These are phyloP conservation scores for Calephelis perditalis DNA, from an alignment of 2,888 invertebrate species.

Conservation along the genomic window DNA sequence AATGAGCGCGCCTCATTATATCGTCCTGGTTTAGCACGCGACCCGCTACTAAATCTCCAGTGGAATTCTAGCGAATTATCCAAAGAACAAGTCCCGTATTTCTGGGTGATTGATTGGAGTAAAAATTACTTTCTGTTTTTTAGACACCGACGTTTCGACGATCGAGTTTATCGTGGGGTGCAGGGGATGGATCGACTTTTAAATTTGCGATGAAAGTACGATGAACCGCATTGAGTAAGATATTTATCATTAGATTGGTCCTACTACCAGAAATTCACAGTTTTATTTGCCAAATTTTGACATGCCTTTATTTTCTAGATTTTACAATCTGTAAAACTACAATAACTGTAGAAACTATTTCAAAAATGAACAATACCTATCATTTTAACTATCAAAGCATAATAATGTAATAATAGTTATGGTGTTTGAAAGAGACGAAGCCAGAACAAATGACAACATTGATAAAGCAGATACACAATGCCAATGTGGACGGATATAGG, in stretches of 20 bases:
- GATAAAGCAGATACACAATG: too few relatives aligned
- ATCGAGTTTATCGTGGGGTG: constrained; percentile 38
- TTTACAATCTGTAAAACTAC: too few relatives aligned
- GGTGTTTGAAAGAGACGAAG: too few relatives aligned
- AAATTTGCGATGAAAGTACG: constrained; percentile 14
- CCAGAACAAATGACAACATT: too few relatives aligned
- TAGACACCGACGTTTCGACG: constrained; percentile 37
- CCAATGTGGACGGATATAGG: too few relatives aligned
- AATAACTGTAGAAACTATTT: too few relatives aligned
- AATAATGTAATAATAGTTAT: too few relatives aligned
- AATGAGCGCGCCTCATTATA: constrained; percentile 63
- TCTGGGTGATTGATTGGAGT: constrained; percentile 73
- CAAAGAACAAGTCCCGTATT: constrained; percentile 62
- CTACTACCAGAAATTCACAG: background rate
- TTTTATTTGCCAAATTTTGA: background rate
- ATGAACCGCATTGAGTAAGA: constrained; percentile 9
- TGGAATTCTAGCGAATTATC: constrained; percentile 77
- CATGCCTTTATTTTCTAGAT: too few relatives aligned
- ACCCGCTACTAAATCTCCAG: constrained; percentile 66
- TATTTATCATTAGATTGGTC: background rate
- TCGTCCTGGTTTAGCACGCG: constrained; percentile 65
- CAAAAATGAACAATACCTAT: too few relatives aligned
- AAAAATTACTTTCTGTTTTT: constrained; percentile 71
- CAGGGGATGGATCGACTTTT: constrained; percentile 43
- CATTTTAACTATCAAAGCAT: too few relatives aligned